Evolutionary conservation across 2,888 invertebrate genomes (phyloP).

Genomic region (Chouioia cunea): DNA sequence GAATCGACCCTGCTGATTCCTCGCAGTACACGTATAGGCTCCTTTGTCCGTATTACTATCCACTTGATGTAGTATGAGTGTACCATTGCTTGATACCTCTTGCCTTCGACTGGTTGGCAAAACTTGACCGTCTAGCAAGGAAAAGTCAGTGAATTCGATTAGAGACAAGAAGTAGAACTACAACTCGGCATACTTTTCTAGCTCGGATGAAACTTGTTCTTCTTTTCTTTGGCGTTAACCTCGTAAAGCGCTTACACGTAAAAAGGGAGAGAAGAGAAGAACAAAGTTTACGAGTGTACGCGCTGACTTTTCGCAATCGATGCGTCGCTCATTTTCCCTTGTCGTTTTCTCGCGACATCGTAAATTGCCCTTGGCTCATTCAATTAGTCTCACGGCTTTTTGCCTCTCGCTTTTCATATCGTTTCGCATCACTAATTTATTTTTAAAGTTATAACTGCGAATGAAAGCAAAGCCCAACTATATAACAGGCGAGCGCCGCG

Average conservation of each 20-base stretch:
- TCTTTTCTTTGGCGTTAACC: slow-evolving; percentile 14
- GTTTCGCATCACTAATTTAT: no score
- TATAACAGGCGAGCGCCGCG: no score
- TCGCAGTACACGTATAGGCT: slow-evolving; percentile 90
- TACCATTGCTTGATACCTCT: slow-evolving; percentile 88
- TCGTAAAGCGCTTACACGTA: slow-evolving; percentile 28
- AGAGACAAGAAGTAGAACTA: not conserved
- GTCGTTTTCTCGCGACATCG: no score
- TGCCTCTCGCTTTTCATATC: no score
- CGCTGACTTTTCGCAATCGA: no score
- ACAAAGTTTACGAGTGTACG: slow-evolving; percentile 15
- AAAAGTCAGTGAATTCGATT: slow-evolving; percentile 32
- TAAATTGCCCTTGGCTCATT: no score
- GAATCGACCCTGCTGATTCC: slow-evolving; percentile 84
- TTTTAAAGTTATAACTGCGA: no score
- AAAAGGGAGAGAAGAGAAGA: not conserved
- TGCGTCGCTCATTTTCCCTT: no score
- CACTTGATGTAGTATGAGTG: slow-evolving; percentile 86
- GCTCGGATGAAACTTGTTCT: not conserved
- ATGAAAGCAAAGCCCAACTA: no score
- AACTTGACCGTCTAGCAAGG: slow-evolving; percentile 81
- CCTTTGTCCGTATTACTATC: slow-evolving; percentile 89
- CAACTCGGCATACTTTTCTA: slow-evolving; percentile 9
- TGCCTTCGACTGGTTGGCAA: slow-evolving; percentile 89
- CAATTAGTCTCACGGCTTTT: no score